Evolutionary conservation across 2,113 vertebrate genomes (phyloP).

Genomic region (Platycercus adscitus): DNA sequence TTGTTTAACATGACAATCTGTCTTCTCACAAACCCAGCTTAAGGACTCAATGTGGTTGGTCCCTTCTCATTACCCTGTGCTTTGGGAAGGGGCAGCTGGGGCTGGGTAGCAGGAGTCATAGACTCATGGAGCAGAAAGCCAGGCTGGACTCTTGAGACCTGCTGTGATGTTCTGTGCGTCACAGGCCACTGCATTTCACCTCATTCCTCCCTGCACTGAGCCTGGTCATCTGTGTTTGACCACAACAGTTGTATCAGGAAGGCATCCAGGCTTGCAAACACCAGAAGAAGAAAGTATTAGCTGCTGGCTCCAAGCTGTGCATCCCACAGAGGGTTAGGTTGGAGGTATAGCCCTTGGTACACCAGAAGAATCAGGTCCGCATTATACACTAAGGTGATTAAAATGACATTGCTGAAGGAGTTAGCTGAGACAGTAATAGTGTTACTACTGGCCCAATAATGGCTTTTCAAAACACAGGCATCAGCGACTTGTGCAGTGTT

Average conservation of each 20-base stretch:
- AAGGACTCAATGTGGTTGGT: neutral
- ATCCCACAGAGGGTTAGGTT: neutral
- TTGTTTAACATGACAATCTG: conserved; percentile 53
- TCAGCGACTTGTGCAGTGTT: neutral
- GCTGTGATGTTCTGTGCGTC: neutral
- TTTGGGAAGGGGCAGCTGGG: conserved; percentile 37
- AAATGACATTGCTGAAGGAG: conserved; percentile 1
- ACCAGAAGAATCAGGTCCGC: neutral
- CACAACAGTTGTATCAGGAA: accelerated
- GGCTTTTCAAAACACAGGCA: conserved; percentile 12
- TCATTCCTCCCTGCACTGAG: neutral
- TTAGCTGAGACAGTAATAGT: neutral
- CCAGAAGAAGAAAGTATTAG: neutral
- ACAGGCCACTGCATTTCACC: neutral
- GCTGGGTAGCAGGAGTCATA: conserved; percentile 4
- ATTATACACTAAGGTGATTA: neutral
- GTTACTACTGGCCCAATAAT: neutral
- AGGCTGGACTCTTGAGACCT: neutral
- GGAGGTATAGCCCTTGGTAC: neutral
- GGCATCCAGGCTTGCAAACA: neutral
- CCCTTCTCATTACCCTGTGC: neutral
- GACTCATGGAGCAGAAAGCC: neutral
- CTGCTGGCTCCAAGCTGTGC: neutral
- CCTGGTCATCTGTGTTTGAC: neutral
- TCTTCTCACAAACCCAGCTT: neutral